Evolutionary conservation across 2,888 invertebrate genomes (phyloP).

Genomic region (Nephrocerus scutellatus): DNA sequence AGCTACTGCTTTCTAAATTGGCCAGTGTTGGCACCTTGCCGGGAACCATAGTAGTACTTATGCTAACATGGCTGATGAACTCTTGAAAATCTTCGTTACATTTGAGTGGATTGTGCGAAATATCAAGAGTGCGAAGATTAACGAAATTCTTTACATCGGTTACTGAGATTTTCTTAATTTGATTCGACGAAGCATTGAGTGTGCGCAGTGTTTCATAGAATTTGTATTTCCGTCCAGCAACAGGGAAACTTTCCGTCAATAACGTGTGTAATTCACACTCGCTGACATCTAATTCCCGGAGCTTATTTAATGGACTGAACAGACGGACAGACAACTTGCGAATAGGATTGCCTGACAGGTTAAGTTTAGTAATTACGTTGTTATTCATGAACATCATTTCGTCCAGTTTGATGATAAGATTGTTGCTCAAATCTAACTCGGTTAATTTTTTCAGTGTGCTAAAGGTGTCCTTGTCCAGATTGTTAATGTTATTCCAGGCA

Average conservation of each 20-base stretch:
- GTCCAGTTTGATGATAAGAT: constrained; percentile 57
- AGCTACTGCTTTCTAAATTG: constrained; percentile 31
- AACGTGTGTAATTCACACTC: constrained; percentile 60
- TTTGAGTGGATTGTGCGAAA: constrained; percentile 59
- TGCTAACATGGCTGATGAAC: constrained; percentile 51
- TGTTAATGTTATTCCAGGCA: constrained; percentile 59
- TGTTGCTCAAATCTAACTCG: constrained; percentile 66
- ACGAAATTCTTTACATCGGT: constrained; percentile 40
- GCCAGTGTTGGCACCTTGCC: constrained; percentile 31
- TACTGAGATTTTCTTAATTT: constrained; percentile 37
- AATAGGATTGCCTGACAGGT: constrained; percentile 66
- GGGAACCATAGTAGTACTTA: constrained; percentile 33
- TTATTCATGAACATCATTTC: constrained; percentile 61
- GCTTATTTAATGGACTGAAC: constrained; percentile 56
- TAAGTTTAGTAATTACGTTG: constrained; percentile 55
- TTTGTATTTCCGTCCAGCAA: constrained; percentile 35
- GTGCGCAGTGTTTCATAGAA: constrained; percentile 53
- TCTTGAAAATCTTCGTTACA: constrained; percentile 63
- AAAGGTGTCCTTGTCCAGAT: constrained; percentile 53
- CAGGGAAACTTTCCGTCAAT: constrained; percentile 54
- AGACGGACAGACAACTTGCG: constrained; percentile 59
- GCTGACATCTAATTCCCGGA: constrained; percentile 63
- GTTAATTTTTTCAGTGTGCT: constrained; percentile 54
- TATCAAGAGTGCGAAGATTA: constrained; percentile 49
- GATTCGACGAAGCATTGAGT: constrained; percentile 50